Conservation (phyloP, 2,888 invertebrate species). For the Volucella inflata region DNA sequence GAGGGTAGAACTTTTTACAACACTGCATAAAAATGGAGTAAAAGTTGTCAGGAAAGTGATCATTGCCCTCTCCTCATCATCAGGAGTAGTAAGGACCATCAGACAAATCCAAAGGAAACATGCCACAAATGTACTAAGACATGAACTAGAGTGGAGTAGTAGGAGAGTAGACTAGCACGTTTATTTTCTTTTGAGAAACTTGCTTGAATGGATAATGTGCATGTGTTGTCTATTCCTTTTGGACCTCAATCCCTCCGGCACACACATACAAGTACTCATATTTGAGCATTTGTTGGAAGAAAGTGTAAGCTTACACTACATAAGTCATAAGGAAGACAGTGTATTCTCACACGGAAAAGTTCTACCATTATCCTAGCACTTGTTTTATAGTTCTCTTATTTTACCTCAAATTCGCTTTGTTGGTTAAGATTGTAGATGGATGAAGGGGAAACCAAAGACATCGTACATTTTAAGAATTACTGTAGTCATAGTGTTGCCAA, state of each 20-base stretch:
- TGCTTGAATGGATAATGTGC: constrained; percentile 62
- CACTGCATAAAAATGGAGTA: constrained; percentile 66
- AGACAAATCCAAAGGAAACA: constrained; percentile 29
- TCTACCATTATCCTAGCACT: constrained; percentile 60
- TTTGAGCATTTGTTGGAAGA: not conserved
- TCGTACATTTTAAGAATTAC: constrained; percentile 31
- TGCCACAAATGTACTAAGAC: constrained; percentile 16
- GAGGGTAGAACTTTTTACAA: constrained; percentile 53
- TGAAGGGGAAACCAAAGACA: constrained; percentile 3
- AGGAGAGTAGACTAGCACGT: constrained; percentile 58
- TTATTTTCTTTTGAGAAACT: constrained; percentile 54
- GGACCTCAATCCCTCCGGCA: not conserved
- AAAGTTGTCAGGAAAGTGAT: constrained; percentile 67
- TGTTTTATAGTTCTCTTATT: constrained; percentile 64
- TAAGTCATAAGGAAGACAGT: constrained; percentile 68
- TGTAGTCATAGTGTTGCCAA: constrained; percentile 12
- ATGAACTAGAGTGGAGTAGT: constrained; percentile 31
- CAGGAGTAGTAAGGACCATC: constrained; percentile 12
- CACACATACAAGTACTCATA: not conserved
- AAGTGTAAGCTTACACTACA: constrained; percentile 60
- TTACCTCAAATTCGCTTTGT: constrained; percentile 49
- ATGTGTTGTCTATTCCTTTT: constrained; percentile 58
- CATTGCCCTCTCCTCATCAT: constrained; percentile 62
- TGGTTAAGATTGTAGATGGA: not conserved
- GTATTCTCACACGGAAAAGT: constrained; percentile 42